Evolutionary conservation across 2,797 vertebrate species (phyloP).

Genomic region (Oryzias sinensis): DNA sequence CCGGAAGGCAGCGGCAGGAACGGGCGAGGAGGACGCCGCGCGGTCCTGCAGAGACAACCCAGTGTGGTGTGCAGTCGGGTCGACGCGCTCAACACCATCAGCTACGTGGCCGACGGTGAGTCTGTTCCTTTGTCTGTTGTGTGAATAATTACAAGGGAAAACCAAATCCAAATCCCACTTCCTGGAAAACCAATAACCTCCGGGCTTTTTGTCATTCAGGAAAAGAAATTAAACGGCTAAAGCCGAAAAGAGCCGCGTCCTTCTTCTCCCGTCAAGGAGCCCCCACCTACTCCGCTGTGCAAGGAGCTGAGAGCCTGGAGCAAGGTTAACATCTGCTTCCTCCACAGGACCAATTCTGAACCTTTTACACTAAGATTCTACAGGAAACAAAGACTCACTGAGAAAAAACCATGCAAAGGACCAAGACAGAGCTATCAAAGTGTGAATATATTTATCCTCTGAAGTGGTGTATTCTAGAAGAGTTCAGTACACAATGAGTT

Average conservation of each 20-base stretch:
- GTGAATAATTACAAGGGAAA: too few species aligned
- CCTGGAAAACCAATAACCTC: too few species aligned
- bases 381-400: slow-evolving; percentile 39
- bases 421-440: slow-evolving; percentile 67
- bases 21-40: slow-evolving; percentile 67
- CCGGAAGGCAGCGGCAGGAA: slow-evolving; percentile 42
- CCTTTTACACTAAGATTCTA: slow-evolving; percentile 61
- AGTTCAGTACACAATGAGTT: slow-evolving; percentile 37
- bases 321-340: slow-evolving; percentile 73
- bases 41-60: slow-evolving; percentile 82
- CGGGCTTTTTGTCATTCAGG: slow-evolving; percentile 68
- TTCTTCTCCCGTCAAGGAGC: slow-evolving; percentile 86
- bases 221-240: slow-evolving; percentile 88
- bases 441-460: slow-evolving; percentile 63
- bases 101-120: slow-evolving; percentile 90
- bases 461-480: slow-evolving; percentile 48
- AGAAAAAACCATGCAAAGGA: slow-evolving; percentile 61
- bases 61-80: slow-evolving; percentile 88
- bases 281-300: slow-evolving; percentile 81
- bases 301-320: slow-evolving; percentile 79
- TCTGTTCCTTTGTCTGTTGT: not conserved
- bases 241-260: slow-evolving; percentile 86
- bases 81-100: slow-evolving; percentile 88
- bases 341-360: slow-evolving; percentile 75
- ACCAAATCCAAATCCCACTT: too few species aligned